A percentile compares a stretch with the other conserved stretches of the same genome.
These are phyloP conservation scores for Enteromius paludinosus DNA, from an alignment of 2,797 vertebrate species.

Conservation along the genomic window DNA sequence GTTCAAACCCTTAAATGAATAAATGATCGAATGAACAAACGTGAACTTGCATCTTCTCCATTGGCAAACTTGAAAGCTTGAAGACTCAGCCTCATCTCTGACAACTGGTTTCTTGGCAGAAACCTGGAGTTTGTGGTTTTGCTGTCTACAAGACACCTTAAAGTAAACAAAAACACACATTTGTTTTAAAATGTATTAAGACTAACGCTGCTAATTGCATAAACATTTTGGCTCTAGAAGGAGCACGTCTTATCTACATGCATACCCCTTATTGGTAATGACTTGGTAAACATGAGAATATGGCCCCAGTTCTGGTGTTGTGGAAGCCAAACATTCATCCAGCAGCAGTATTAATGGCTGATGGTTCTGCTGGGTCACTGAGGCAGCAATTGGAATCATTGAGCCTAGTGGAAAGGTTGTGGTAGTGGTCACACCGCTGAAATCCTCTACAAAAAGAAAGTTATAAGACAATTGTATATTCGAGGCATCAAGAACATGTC, in stretches of 20 bases:
- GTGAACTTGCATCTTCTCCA: slow-evolving; percentile 65
- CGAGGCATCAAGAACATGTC: neutral
- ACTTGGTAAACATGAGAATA: slow-evolving; percentile 68
- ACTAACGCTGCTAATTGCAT: neutral
- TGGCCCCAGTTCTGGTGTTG: slow-evolving; percentile 31
- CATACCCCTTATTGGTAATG: slow-evolving; percentile 81
- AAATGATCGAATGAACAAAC: neutral
- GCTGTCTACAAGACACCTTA: slow-evolving; percentile 80
- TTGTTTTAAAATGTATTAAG: neutral
- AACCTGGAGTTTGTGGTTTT: slow-evolving; percentile 70
- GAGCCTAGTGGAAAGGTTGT: slow-evolving; percentile 72
- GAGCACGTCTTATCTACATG: neutral
- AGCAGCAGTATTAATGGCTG: slow-evolving; percentile 77
- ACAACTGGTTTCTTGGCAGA: slow-evolving; percentile 63
- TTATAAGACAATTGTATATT: neutral
- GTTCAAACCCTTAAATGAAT: neutral
- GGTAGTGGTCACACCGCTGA: slow-evolving; percentile 61
- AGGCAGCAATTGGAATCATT: slow-evolving; percentile 75
- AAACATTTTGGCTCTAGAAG: neutral
- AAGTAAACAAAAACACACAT: neutral
- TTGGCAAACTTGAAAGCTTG: slow-evolving; percentile 78
- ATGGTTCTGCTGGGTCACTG: slow-evolving; percentile 69
- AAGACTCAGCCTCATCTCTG: slow-evolving; percentile 70
- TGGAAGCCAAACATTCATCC: slow-evolving; percentile 78
- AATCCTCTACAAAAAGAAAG: slow-evolving; percentile 70